Base-by-base conservation (phyloP, 2,888 invertebrate genomes). In the Tachina lurida region DNA sequence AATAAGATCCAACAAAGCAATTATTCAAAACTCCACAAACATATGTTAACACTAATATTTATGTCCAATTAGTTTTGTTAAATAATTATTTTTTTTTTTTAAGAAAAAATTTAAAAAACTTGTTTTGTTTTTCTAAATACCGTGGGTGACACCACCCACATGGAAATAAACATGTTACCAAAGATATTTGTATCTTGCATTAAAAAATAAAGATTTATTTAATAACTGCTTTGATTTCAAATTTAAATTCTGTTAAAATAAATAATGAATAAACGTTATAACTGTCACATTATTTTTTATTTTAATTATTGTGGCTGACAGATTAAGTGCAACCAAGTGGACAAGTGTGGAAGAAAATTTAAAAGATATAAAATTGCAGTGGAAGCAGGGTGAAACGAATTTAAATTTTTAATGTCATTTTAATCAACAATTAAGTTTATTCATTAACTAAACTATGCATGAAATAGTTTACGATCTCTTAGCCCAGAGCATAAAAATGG, bases 191-290 rank as follows among this genome's bases (percentile, higher is more conserved):
- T 8, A 15, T 52, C 9, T 31, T 12, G 39, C 49, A n/a, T 45
- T 41, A 39, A 13, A 17, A 39, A 10, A 19, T n/a, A 54, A 78
- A 70, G 54, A 39, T 12, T 62, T 39, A 39, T 12, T 62, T 39
- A 62, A 62, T 78, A 41, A 77, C 13, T 10, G 19, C 1, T 39
- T 67, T 49, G n/a, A 77, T 52, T 62, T 62, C 0, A 49, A 52
- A 9, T 60, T 62, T 10, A 52, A 73, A 54, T 39, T 58, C 31
- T 39, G 41, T 60, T 49, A 5, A 62, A 62, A 60, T 58, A 58
- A 71, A 71, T 71, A 10, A 67, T 39, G 47, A 67, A 75, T 63
- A 63, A 63, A 41, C 41, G 62, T 49, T 54, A 52, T 31, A 52
- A 43, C 15, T 56, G 45, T 56, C 54, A 56, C 15, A 58, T 58